A percentile compares a stretch with the other conserved stretches of the same genome.
Conservation (phyloP, 1,140 invertebrate genomes). For the Rhagoletis zephyria region DNA sequence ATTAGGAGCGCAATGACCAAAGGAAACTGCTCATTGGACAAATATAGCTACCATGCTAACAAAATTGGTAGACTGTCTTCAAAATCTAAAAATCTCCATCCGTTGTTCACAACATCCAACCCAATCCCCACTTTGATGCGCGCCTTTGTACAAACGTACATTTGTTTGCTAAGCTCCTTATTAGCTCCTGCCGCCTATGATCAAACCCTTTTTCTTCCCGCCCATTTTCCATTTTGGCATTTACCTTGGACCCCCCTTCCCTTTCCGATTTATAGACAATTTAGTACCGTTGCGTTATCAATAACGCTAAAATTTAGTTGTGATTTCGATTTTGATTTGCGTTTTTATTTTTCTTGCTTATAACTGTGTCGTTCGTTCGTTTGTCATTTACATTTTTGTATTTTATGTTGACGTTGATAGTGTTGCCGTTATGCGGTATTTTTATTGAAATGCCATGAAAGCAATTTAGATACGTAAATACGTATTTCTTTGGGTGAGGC, state of each 20-base stretch:
- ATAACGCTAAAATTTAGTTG: constrained; percentile 35
- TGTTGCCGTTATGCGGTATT: neutral
- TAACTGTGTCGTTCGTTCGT: constrained; percentile 2
- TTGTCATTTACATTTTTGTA: neutral
- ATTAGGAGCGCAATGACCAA: too few species aligned
- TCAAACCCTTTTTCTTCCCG: neutral
- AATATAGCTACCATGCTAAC: too few species aligned
- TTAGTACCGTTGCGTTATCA: constrained; percentile 29
- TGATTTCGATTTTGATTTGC: constrained; percentile 41
- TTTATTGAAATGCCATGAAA: constrained; percentile 39
- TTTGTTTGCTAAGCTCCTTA: neutral
- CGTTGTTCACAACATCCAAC: too few species aligned
- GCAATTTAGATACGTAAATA: constrained; percentile 19
- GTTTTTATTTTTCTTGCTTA: constrained; percentile 5
- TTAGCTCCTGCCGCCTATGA: neutral
- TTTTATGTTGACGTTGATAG: neutral
- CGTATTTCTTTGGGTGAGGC: constrained; percentile 3
- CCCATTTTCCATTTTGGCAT: neutral
- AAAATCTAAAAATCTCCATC: too few species aligned
- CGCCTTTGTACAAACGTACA: too few species aligned
- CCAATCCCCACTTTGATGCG: too few species aligned
- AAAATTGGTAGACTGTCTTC: too few species aligned
- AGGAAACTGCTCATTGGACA: too few species aligned
- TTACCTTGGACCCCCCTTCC: neutral
- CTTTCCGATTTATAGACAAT: constrained; percentile 7